Conservation (phyloP, 2,888 invertebrate genomes). For the Lepidonotus clava region DNA sequence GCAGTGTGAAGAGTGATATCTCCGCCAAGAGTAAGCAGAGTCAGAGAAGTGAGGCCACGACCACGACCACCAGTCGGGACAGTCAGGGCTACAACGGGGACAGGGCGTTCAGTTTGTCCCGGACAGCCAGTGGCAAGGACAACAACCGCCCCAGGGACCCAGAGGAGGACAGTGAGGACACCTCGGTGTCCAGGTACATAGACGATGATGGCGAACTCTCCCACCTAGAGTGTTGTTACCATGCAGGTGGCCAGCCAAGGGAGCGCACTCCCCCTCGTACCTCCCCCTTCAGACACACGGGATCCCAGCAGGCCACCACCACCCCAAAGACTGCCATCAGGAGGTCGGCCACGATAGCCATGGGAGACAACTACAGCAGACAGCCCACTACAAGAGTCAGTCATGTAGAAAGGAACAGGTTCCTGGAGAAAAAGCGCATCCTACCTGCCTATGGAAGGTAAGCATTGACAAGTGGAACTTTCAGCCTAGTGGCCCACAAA, state of each 20-base stretch:
- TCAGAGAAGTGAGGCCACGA: background rate
- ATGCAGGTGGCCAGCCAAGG: no score
- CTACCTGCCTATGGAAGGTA: background rate
- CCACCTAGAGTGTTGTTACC: no score
- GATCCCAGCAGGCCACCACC: background rate
- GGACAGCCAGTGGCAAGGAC: slow-evolving; percentile 4
- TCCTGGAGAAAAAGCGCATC: slow-evolving; percentile 18
- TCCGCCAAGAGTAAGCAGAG: background rate
- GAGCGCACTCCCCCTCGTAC: background rate
- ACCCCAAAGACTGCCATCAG: background rate
- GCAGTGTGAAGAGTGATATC: background rate
- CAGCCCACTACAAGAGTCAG: background rate
- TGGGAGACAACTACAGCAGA: background rate
- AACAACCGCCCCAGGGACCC: background rate
- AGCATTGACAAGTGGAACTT: no score
- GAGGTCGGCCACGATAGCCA: slow-evolving; percentile 6
- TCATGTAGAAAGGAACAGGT: slow-evolving; percentile 9
- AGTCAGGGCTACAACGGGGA: slow-evolving; percentile 13
- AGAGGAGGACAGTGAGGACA: background rate
- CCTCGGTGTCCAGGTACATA: background rate
- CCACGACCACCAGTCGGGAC: background rate
- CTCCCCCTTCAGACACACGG: background rate
- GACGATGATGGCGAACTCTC: slow-evolving; percentile 37
- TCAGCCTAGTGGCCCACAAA: no score
- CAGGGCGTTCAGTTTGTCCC: slow-evolving; percentile 12